Conservation (phyloP, 2,797 vertebrate species). For the Acrossocheilus fasciatus region DNA sequence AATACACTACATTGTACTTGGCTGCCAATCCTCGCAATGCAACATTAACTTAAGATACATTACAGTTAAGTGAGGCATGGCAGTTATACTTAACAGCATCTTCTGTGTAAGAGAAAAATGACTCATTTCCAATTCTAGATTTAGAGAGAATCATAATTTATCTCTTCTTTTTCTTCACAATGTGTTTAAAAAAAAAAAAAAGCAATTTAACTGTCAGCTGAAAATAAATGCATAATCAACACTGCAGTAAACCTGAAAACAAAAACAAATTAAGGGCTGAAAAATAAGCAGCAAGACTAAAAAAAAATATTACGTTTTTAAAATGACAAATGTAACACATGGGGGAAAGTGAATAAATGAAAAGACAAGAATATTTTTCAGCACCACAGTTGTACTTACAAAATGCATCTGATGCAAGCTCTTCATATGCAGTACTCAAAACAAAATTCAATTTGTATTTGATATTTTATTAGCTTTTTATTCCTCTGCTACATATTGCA, state of each 20-base stretch:
- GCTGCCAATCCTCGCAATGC: constrained; percentile 17
- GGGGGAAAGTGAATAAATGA: background rate
- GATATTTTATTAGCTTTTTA: background rate
- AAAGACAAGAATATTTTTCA: background rate
- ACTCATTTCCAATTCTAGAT: constrained; percentile 8
- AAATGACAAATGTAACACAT: constrained; percentile 9
- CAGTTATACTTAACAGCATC: constrained; percentile 8
- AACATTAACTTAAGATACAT: constrained; percentile 25
- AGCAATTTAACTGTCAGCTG: background rate
- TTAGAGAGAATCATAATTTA: constrained; percentile 12
- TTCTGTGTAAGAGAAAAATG: constrained; percentile 4
- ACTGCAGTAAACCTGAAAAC: constrained; percentile 9
- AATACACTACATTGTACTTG: background rate
- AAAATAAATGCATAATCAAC: constrained; percentile 18
- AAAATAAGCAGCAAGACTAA: background rate
- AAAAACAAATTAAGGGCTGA: background rate
- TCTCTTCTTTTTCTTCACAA: background rate
- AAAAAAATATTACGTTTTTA: background rate
- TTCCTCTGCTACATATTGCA: background rate
- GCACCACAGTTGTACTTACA: background rate
- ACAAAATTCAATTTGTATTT: background rate
- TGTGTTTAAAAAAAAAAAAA: background rate
- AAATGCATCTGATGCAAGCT: background rate
- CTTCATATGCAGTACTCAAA: background rate
- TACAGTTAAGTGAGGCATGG: constrained; percentile 10